phyloP scores from a whole-genome alignment of 2,888 invertebrate genomes.

The Mamestra brassicae region DNA sequence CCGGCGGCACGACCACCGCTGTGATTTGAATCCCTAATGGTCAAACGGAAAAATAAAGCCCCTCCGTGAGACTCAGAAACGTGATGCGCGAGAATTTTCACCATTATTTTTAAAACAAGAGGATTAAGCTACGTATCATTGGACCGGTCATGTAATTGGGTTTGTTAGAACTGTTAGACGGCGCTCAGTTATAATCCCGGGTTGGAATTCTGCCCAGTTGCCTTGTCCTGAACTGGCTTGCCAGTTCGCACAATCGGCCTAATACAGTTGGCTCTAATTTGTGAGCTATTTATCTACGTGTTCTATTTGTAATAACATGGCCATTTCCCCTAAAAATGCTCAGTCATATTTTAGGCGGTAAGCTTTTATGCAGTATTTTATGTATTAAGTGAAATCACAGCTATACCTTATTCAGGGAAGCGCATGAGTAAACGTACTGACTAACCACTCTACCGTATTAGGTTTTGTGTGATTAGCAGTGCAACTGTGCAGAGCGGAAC shows the following conservation, averaged over 20 bases:
- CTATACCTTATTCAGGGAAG: neutral
- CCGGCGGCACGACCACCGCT: slow-evolving; percentile 69
- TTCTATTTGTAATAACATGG: neutral
- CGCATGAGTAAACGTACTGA: neutral
- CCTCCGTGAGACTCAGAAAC: slow-evolving; percentile 39
- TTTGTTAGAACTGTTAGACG: slow-evolving; percentile 50
- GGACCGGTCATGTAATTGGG: slow-evolving; percentile 38
- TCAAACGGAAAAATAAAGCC: slow-evolving; percentile 55
- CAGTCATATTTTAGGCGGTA: neutral
- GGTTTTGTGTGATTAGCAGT: slow-evolving; percentile 30
- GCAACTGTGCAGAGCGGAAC: slow-evolving; percentile 23
- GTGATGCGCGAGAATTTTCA: slow-evolving; percentile 39
- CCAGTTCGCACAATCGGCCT: neutral
- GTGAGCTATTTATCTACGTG: neutral
- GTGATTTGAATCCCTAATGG: slow-evolving; percentile 84
- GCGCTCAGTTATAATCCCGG: slow-evolving; percentile 35
- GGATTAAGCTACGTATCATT: slow-evolving; percentile 33
- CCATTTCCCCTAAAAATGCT: neutral
- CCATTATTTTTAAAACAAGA: slow-evolving; percentile 44
- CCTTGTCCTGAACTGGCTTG: slow-evolving; percentile 21
- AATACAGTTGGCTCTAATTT: slow-evolving; percentile 3
- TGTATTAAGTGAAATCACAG: neutral
- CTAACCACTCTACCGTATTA: slow-evolving; percentile 18
- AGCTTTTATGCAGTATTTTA: neutral
- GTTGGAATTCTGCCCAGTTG: slow-evolving; percentile 43